These are phyloP conservation scores for Martes martes DNA, from an alignment of 2,113 vertebrate species.

Conservation along the genomic window DNA sequence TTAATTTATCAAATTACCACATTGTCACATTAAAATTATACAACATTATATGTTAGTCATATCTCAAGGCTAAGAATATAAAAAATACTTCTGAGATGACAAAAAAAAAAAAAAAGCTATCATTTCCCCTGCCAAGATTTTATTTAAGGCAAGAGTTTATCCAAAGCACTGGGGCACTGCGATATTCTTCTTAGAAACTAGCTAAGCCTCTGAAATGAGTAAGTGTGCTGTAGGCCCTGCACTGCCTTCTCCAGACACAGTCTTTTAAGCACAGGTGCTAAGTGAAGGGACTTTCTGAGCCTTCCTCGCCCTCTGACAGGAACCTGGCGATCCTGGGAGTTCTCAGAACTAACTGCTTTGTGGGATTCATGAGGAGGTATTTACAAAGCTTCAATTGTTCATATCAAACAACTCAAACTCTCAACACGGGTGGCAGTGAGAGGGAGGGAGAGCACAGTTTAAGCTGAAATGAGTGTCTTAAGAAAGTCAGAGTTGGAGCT, in stretches of 20 bases:
- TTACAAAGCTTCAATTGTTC: constrained; percentile 55
- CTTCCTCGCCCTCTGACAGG: constrained; percentile 5
- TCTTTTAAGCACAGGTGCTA: constrained; percentile 22
- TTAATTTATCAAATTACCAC: not conserved
- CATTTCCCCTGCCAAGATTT: not conserved
- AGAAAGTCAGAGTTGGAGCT: not conserved
- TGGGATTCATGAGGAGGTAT: constrained; percentile 7
- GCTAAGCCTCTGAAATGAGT: constrained; percentile 10
- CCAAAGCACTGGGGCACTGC: not conserved
- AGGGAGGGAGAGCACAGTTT: not conserved
- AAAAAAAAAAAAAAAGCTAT: not conserved
- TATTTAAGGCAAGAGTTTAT: constrained; percentile 21
- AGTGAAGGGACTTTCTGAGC: constrained; percentile 16
- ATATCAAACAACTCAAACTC: constrained; percentile 32
- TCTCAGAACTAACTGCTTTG: constrained; percentile 10
- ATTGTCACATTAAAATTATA: not conserved
- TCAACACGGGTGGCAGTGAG: not conserved
- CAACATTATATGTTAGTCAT: not conserved
- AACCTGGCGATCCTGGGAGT: constrained; percentile 23
- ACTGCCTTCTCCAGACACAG: not conserved
- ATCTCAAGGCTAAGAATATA: not conserved
- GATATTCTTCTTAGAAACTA: constrained; percentile 53
- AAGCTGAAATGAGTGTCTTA: not conserved
- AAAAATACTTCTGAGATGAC: not conserved
- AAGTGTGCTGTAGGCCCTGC: not conserved